Base-by-base conservation (phyloP, 2,113 vertebrate species). In the human region DNA sequence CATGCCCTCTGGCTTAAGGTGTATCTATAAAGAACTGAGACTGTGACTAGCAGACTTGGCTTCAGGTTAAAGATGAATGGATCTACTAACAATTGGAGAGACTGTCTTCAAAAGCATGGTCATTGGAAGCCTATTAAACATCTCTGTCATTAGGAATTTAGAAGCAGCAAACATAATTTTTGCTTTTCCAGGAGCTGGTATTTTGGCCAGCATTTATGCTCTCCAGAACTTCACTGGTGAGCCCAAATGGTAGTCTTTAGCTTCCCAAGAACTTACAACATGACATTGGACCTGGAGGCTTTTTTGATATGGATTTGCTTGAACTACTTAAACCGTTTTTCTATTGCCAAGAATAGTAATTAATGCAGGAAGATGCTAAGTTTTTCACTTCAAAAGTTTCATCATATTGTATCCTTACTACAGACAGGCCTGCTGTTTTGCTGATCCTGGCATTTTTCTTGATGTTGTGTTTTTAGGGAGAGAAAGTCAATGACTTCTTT, bases 11-110 rank as follows among this genome's bases (percentile, higher is more conserved):
- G 40, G n/a, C 27, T 89, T 94, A 18, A 43, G 22, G 27, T 57
- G 23, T 64, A 50, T 68, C 25, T 81, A 8, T 93, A 57, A 95
- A 93, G 40, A 68, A 68, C 2, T 81, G 38, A 88, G 35, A 23
- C 11, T 79, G 48, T 76, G 52, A 57, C 22, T 12, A 52, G 30
- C 8, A 23, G 87, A 7, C 22, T 86, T 27, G n/a, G n/a, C 35
- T 97, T 7, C 40, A 76, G 61, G 45, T 93, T 94, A 89, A 94
- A 97, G 82, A 95, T 90, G 22, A 94, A 90, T 93, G 75, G 12
- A 82, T 73, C 52, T 79, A 55, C 32, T 82, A 72, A 90, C 10
- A 84, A 55, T 25, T 52, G 64, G 40, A 90, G 45, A 88, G 17
- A 73, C 25, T 72, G 20, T 70, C 64, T 97, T 95, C 88, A 55